phyloP scores from a whole-genome alignment of 1,140 invertebrate genomes.

The Drosophila grimshawi region DNA sequence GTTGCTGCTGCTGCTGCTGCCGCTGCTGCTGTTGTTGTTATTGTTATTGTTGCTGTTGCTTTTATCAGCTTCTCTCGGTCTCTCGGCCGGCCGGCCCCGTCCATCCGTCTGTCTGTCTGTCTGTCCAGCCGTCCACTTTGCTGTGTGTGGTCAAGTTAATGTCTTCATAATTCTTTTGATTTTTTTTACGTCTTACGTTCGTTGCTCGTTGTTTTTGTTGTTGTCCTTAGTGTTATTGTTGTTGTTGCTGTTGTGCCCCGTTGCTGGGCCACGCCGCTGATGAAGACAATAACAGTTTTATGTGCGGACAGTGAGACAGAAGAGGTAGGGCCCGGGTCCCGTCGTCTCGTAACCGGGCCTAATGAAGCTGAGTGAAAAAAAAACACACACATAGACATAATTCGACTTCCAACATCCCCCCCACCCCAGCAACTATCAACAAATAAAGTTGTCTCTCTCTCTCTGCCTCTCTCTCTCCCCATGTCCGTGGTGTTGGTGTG shows the following conservation, averaged over 20 bases:
- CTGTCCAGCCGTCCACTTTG: constrained; percentile 47
- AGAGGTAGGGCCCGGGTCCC: constrained; percentile 24
- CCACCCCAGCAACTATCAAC: not conserved
- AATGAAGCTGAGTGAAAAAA: constrained; percentile 57
- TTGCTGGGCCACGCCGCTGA: constrained; percentile 61
- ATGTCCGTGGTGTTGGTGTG: constrained; percentile 19
- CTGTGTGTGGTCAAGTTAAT: constrained; percentile 82
- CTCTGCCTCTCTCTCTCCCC: not conserved
- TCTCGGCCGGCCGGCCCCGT: constrained; percentile 12
- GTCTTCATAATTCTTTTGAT: constrained; percentile 82
- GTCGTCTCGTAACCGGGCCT: constrained; percentile 32
- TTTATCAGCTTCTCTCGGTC: constrained; percentile 45
- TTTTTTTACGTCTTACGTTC: constrained; percentile 63
- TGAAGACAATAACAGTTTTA: constrained; percentile 83
- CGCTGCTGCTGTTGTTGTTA: constrained; percentile 9
- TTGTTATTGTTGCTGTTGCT: constrained; percentile 30
- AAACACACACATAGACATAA: constrained; percentile 27
- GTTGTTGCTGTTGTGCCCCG: constrained; percentile 47
- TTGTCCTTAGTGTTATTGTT: constrained; percentile 17
- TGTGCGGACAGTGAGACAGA: constrained; percentile 55
- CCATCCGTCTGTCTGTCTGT: not conserved
- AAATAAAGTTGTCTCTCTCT: constrained; percentile 32
- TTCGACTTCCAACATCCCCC: constrained; percentile 45
- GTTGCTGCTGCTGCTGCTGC: constrained; percentile 5
- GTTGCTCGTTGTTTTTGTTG: constrained; percentile 34